Evolutionary conservation across 1,140 invertebrate genomes (phyloP), one percentile per base, ranked within the genome.

Genomic region (Heliothis subflexa): DNA sequence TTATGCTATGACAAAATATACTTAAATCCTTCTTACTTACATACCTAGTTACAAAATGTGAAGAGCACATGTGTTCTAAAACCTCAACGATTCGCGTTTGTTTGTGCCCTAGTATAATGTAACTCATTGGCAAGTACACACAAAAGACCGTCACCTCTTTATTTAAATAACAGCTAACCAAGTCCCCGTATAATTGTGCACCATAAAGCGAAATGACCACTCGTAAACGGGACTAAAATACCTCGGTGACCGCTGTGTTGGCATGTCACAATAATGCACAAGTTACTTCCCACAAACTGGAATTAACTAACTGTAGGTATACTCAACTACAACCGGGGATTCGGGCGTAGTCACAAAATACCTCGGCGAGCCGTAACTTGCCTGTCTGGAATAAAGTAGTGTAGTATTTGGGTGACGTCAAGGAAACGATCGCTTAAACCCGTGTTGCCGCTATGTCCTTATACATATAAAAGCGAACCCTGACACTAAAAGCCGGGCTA

Each of bases 141-240:
- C 25, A 14, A 50, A 49, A 33, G 49, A 54, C 45, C 47, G 47
- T 49, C 21, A 45, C 33, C 33, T 54, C 25, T 55, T 54, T 71
- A 55, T 71, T 40, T 71, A 54, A 71, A 71, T 71, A 71, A 16
- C 49, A 54, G 21, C 33, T 49, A 55, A 25, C 50, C 68, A 73
- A 73, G 40, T 73, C 52, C n/a, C 55, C 71, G 54, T 59, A 73
- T 57, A 73, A 73, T 73, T 59, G 68, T 73, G 54, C 33, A 59
- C 52, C 40, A 59, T 73, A 73, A 73, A 73, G 16, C 54, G 54
- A 73, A 59, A 59, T 59, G 16, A 59, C 71, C 47, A 47, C 71
- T 73, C 71, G 54, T 73, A 73, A 73, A 73, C 71, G 33, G n/a
- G 52, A 21, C 71, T 47, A 18, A 73, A 73, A 59, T 73, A 73